These are phyloP conservation scores for Acanthosepion esculentum DNA, from an alignment of 2,888 invertebrate species.

Conservation along the genomic window DNA sequence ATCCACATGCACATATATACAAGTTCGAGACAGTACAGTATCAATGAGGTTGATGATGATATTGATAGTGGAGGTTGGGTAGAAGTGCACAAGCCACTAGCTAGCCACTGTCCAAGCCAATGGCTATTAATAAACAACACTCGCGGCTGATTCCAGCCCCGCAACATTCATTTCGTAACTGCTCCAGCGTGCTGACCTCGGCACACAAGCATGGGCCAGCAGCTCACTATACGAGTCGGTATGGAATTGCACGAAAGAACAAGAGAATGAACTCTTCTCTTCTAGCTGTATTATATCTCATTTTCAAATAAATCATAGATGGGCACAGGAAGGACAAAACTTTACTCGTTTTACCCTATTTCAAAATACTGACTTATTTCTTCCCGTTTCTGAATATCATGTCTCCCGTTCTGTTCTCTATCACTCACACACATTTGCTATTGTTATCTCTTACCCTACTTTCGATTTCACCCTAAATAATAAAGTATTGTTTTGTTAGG, in stretches of 20 bases:
- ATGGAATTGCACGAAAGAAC: not conserved
- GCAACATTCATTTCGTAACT: slow-evolving; percentile 33
- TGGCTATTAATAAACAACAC: slow-evolving; percentile 33
- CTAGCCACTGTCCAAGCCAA: slow-evolving; percentile 33
- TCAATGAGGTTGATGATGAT: not conserved
- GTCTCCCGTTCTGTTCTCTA: not conserved
- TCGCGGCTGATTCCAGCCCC: not conserved
- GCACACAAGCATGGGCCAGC: not conserved
- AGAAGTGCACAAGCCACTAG: slow-evolving; percentile 1
- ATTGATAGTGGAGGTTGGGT: not conserved
- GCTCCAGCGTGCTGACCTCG: slow-evolving; percentile 8
- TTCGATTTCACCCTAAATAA: not conserved
- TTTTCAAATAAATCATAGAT: slow-evolving; percentile 21
- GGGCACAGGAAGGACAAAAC: not conserved
- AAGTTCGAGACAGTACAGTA: not conserved
- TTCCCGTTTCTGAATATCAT: not conserved
- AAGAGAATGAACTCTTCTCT: not conserved
- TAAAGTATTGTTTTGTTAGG: not conserved
- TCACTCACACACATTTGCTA: not conserved
- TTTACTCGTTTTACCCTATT: not conserved
- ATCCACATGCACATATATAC: not conserved
- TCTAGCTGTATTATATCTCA: not conserved
- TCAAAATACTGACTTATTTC: not conserved
- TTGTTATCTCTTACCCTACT: not conserved
- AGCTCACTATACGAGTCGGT: not conserved